Conservation (phyloP, 2,797 vertebrate genomes). For the Moxostoma hubbsi region DNA sequence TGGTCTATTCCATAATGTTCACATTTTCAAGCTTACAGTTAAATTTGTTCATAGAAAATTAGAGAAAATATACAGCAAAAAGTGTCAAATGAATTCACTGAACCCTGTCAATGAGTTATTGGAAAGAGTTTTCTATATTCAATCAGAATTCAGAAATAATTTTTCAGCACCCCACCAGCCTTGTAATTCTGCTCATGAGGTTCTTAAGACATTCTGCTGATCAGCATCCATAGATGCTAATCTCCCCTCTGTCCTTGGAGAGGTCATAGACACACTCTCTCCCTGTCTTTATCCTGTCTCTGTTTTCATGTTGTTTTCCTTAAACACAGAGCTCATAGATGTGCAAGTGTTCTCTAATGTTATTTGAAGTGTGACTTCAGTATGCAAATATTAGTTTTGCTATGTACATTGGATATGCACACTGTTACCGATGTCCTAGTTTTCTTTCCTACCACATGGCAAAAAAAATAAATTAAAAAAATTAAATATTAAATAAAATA, state of each 20-base stretch:
- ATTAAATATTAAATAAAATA: too few species aligned
- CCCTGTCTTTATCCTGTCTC: conserved; percentile 25
- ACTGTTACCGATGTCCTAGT: neutral
- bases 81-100: neutral
- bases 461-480: too few species aligned
- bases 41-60: too few species aligned
- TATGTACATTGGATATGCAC: neutral
- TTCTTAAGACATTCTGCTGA: conserved; percentile 37
- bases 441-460: too few species aligned
- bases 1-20: neutral
- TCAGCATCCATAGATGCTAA: conserved; percentile 38
- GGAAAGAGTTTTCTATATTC: neutral
- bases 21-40: too few species aligned
- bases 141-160: conserved; percentile 24
- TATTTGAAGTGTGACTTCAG: conserved; percentile 6
- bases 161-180: conserved; percentile 4
- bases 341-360: neutral
- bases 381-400: conserved; percentile 4
- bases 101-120: neutral
- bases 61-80: neutral
- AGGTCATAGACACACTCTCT: conserved; percentile 33
- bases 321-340: conserved; percentile 4
- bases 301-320: conserved; percentile 32
- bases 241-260: conserved; percentile 33
- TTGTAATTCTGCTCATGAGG: conserved; percentile 25